A percentile compares a stretch with the other conserved stretches of the same genome.
Conservation (phyloP, 35 echinoderm and acorn worm genomes). For the Heliocidaris erythrogramma region DNA sequence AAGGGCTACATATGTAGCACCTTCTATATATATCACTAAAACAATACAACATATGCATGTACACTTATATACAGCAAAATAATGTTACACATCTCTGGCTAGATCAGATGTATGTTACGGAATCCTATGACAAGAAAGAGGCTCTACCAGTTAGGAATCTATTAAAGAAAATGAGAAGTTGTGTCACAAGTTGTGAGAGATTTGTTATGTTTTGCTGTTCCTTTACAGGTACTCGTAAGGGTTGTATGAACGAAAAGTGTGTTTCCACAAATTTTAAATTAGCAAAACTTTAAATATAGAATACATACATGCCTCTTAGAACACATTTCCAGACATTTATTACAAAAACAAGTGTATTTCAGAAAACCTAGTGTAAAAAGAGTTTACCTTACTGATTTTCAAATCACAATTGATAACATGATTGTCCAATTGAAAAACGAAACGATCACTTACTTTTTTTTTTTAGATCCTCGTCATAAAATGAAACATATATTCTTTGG, state of each 20-base stretch:
- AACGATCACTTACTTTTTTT: neutral
- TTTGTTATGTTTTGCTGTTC: neutral
- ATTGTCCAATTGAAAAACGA: neutral
- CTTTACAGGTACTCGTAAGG: neutral
- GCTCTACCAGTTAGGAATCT: neutral
- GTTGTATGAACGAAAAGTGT: neutral
- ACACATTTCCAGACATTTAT: neutral
- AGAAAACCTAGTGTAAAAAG: neutral
- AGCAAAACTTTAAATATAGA: neutral
- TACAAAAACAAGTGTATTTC: neutral
- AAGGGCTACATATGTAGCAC: neutral
- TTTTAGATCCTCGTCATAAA: neutral
- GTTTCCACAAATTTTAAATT: neutral
- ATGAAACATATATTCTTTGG: neutral
- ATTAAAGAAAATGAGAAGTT: neutral
- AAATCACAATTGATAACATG: neutral
- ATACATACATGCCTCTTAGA: neutral
- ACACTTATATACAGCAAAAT: slow-evolving; percentile 13
- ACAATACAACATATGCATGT: neutral
- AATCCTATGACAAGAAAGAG: neutral
- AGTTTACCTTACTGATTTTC: neutral
- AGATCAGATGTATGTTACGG: neutral
- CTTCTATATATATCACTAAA: neutral
- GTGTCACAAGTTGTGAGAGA: neutral
- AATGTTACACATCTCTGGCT: neutral